phyloP scores from a whole-genome alignment of 2,797 vertebrate species.

The Sebastes melanostomus region DNA sequence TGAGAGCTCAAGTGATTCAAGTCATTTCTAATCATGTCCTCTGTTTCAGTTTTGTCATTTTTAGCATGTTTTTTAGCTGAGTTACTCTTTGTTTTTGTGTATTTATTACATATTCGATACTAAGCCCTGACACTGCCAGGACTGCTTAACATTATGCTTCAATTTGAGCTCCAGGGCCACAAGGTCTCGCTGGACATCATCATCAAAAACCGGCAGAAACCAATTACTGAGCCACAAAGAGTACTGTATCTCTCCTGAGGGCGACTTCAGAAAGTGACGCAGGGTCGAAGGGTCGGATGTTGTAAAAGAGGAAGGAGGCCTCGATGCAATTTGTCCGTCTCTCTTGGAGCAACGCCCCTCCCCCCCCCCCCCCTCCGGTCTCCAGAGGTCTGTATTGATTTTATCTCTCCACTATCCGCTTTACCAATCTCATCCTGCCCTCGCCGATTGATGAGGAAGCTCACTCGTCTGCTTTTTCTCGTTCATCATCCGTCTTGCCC shows the following conservation, averaged over 20 bases:
- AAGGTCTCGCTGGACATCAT: not conserved
- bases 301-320: not conserved
- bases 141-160: not conserved
- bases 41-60: not conserved
- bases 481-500: not conserved
- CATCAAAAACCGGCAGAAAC: not conserved
- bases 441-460: constrained; percentile 31
- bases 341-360: not conserved
- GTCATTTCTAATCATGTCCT: not conserved
- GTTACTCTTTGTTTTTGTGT: not conserved
- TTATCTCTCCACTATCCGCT: constrained; percentile 8
- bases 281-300: not conserved
- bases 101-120: not conserved
- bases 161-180: not conserved
- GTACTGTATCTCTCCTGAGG: not conserved
- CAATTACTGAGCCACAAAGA: not conserved
- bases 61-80: not conserved
- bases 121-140: not conserved
- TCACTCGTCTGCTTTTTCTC: not conserved
- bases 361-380: not conserved
- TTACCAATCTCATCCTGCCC: not conserved
- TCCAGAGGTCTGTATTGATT: constrained; percentile 5
- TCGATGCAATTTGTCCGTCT: not conserved
- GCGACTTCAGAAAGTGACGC: not conserved
- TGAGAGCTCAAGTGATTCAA: not conserved